These are phyloP conservation scores for Atta cephalotes DNA, from an alignment of 1,140 invertebrate species.

Conservation along the genomic window DNA sequence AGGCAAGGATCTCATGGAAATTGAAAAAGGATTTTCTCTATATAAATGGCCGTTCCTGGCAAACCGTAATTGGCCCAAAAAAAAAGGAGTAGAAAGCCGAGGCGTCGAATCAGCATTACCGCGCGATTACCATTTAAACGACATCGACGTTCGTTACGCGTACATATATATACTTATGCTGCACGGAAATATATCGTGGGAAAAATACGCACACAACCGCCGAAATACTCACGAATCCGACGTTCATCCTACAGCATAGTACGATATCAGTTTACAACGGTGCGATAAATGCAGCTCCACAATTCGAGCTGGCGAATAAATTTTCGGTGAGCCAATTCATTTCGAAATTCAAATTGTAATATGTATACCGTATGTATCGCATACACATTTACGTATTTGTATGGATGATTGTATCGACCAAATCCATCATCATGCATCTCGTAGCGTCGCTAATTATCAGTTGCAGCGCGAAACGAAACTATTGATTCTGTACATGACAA, in stretches of 20 bases:
- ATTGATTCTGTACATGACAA: slow-evolving; percentile 42
- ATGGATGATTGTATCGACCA: slow-evolving; percentile 43
- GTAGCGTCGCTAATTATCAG: slow-evolving; percentile 64
- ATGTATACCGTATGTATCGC: slow-evolving; percentile 64
- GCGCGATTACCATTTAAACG: slow-evolving; percentile 76
- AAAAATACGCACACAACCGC: slow-evolving; percentile 61
- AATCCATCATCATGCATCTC: slow-evolving; percentile 47
- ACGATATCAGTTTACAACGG: slow-evolving; percentile 68
- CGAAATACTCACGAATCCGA: slow-evolving; percentile 54
- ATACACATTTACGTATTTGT: slow-evolving; percentile 67
- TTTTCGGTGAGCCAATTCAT: slow-evolving; percentile 69
- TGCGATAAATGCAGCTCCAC: slow-evolving; percentile 69
- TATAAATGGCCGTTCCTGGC: slow-evolving; percentile 60
- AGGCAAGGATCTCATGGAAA: slow-evolving; percentile 52
- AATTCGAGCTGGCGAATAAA: slow-evolving; percentile 69
- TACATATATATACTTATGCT: slow-evolving; percentile 20
- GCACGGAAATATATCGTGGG: slow-evolving; percentile 37
- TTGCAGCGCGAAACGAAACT: slow-evolving; percentile 17
- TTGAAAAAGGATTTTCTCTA: slow-evolving; percentile 69
- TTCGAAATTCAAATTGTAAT: slow-evolving; percentile 75
- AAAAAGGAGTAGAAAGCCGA: slow-evolving; percentile 11
- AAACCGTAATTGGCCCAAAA: slow-evolving; percentile 61
- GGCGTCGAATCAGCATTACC: slow-evolving; percentile 73
- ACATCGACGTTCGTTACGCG: slow-evolving; percentile 69
- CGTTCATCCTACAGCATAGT: slow-evolving; percentile 60